These are phyloP conservation scores for Euphonia xanthogaster DNA, from an alignment of 2,797 vertebrate genomes.

Conservation along the genomic window DNA sequence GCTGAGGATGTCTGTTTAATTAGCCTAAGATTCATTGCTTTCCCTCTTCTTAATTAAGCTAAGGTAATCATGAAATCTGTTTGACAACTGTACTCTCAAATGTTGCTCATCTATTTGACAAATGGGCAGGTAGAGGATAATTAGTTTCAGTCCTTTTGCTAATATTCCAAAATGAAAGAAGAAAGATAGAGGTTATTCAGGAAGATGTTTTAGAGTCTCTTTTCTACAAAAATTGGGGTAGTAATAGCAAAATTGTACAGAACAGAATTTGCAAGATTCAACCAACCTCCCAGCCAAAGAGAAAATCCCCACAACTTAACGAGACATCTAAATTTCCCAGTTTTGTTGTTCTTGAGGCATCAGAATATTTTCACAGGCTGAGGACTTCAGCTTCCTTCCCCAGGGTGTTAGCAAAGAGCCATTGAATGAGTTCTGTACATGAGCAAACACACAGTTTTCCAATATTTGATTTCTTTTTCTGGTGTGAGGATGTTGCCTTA, in stretches of 20 bases:
- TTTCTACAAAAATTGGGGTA: background rate
- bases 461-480: background rate
- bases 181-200: conserved; percentile 28
- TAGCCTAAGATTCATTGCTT: conserved; percentile 53
- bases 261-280: background rate
- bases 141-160: conserved; percentile 63
- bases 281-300: background rate
- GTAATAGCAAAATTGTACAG: background rate
- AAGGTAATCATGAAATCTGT: conserved; percentile 59
- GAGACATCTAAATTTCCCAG: background rate
- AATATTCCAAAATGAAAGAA: conserved; percentile 46
- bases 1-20: conserved; percentile 38
- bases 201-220: background rate
- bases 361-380: background rate
- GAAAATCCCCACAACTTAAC: background rate
- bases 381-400: background rate
- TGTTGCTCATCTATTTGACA: conserved; percentile 66
- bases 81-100: conserved; percentile 47
- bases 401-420: background rate
- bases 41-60: conserved; percentile 47
- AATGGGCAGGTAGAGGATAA: conserved; percentile 65
- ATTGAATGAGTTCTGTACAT: background rate
- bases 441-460: background rate
- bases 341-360: background rate
- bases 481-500: background rate